These are phyloP conservation scores for Bambusicola thoracicus DNA, from an alignment of 2,113 vertebrate genomes.

Conservation along the genomic window DNA sequence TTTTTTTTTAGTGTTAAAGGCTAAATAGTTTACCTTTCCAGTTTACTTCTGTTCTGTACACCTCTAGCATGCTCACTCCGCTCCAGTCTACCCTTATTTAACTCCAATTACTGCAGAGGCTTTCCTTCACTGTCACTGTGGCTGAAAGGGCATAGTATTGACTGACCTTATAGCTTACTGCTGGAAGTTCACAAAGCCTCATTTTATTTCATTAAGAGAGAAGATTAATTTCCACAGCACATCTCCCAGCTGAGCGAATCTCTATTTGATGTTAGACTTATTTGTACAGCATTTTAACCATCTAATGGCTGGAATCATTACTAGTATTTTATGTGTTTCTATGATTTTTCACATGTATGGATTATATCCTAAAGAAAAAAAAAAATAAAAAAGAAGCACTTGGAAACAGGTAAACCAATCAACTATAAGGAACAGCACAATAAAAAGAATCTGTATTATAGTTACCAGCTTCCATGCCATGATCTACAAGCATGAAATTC, in stretches of 20 bases:
- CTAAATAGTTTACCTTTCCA: background rate
- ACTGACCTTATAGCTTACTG: background rate
- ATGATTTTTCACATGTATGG: background rate
- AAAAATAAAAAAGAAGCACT: background rate
- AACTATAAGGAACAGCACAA: background rate
- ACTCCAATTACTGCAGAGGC: background rate
- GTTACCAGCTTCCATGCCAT: background rate
- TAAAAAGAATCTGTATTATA: background rate
- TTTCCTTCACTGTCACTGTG: background rate
- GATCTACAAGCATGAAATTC: background rate
- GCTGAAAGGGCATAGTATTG: background rate
- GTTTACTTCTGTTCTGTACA: background rate
- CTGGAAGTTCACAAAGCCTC: background rate
- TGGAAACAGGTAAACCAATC: background rate
- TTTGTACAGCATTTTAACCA: background rate
- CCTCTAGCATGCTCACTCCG: background rate
- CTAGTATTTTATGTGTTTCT: background rate
- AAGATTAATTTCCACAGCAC: background rate
- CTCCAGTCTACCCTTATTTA: background rate
- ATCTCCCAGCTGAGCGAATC: background rate
- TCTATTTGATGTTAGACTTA: background rate
- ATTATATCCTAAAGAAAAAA: background rate
- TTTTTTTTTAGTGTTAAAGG: background rate
- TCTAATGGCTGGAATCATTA: background rate
- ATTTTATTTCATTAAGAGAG: background rate